phyloP scores from a whole-genome alignment of 2,113 vertebrate genomes.

The Hypomesus transpacificus region DNA sequence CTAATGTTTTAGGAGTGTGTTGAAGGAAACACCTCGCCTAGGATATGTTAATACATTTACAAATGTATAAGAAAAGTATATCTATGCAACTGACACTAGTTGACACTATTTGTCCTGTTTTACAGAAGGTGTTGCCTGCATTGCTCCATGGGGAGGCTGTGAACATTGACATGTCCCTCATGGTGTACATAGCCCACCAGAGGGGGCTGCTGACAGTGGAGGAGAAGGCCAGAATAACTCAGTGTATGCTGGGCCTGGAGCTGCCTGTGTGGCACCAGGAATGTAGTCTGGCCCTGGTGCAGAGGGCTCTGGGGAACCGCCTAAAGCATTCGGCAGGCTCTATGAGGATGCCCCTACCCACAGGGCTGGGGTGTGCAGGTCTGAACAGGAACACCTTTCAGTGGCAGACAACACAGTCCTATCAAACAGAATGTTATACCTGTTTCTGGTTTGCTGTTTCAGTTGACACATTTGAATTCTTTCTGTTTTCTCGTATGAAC shows the following conservation, averaged over 20 bases:
- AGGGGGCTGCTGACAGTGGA: conserved; percentile 49
- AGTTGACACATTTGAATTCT: background rate
- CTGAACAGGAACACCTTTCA: background rate
- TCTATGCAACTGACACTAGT: background rate
- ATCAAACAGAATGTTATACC: background rate
- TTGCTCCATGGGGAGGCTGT: conserved; percentile 74
- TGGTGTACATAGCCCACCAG: conserved; percentile 66
- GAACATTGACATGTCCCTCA: conserved; percentile 74
- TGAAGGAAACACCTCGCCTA: too few relatives aligned
- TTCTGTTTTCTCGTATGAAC: conserved; percentile 20
- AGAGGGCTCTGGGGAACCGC: conserved; percentile 62
- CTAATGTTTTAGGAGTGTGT: background rate
- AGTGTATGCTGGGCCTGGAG: conserved; percentile 71
- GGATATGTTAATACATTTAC: background rate
- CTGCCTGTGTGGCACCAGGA: conserved; percentile 70
- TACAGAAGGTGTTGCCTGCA: conserved; percentile 66
- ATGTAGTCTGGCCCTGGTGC: conserved; percentile 67
- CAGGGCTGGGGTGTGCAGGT: conserved; percentile 71
- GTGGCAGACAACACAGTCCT: background rate
- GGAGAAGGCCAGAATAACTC: conserved; percentile 65
- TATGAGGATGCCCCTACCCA: conserved; percentile 71
- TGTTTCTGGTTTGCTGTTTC: background rate
- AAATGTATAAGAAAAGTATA: background rate
- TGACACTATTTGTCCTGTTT: background rate
- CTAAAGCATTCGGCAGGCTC: conserved; percentile 67